These are phyloP conservation scores for Eucera pruinosa DNA, from an alignment of 2,888 invertebrate genomes.

Conservation along the genomic window DNA sequence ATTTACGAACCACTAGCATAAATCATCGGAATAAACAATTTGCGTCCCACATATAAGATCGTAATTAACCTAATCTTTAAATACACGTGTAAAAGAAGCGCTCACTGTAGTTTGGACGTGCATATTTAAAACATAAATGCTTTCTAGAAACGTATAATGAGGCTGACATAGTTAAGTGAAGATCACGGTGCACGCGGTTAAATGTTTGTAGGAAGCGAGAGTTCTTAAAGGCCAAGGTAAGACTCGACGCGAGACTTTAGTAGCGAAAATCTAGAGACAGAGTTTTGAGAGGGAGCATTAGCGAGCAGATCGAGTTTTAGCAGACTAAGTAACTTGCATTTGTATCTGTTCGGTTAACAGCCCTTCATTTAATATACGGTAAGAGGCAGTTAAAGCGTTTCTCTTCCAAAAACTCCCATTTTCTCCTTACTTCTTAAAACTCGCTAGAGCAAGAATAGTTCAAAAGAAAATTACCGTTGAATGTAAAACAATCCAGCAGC, in stretches of 20 bases:
- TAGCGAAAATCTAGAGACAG: background rate
- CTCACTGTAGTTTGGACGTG: background rate
- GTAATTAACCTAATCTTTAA: background rate
- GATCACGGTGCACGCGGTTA: background rate
- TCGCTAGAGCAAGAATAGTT: too few relatives aligned
- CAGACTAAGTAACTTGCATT: conserved; percentile 5
- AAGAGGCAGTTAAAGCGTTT: background rate
- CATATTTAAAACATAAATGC: background rate
- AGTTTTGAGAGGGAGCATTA: conserved; percentile 12
- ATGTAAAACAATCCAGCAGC: too few relatives aligned
- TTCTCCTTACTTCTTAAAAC: too few relatives aligned
- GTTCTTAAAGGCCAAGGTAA: background rate
- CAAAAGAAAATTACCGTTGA: too few relatives aligned
- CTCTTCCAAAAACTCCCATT: background rate
- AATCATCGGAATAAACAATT: too few relatives aligned
- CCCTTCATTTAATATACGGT: background rate
- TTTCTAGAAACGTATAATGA: background rate
- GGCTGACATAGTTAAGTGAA: background rate
- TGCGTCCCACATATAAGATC: background rate
- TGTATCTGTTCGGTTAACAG: conserved; percentile 11
- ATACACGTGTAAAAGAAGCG: background rate
- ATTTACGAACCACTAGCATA: too few relatives aligned
- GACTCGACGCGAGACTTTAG: background rate
- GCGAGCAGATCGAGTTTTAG: conserved; percentile 12
- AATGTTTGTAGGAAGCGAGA: background rate